Base-by-base conservation (phyloP, 2,797 vertebrate species). In the Pampus argenteus region DNA sequence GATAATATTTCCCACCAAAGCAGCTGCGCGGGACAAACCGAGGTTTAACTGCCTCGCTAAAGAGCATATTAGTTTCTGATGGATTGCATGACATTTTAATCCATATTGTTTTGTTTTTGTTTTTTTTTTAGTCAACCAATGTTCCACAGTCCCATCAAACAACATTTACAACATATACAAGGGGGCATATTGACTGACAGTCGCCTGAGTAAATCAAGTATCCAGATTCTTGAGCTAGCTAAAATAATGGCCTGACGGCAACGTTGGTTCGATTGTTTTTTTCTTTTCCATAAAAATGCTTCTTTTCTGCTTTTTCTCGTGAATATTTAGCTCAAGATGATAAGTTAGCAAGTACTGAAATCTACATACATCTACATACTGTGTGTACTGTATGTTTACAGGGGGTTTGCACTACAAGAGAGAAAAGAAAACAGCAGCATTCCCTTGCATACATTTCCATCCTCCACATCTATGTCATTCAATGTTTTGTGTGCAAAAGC, bases 361-460 rank as follows among this genome's bases (percentile, higher is more conserved):
- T 80, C 59, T 80, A 71, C 45, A 60, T 54, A 44, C 74, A 36
- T n/a, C n/a, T 36, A 36, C 11, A 36, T 73, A 70, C 87, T 82
- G 75, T 82, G 75, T 82, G 79, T 79, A 63, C 84, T 78, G 73
- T 82, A 62, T 87, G 79, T 88, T 86, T 84, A 76, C 78, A 76
- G 63, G 82, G 58, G 31, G 70, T 62, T 77, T 75, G 52, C 50
- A 77, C 45, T 0, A 22, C 50, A 76, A 66, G 47, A 65, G 36
- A 13, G 17, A 49, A 57, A 61, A 71, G 72, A n/a, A n/a, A n/a
- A n/a, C n/a, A n/a, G n/a, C n/a, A 58, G 65, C 63, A 61, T 70
- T 76, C 38, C 55, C 66, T 75, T 64, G 83, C 82, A 89, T 89
- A 83, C 76, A 90, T 90, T 84, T 88, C 69, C 74, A 82, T 90